Conservation (phyloP, 2,888 invertebrate genomes). For the Polydrusus cervinus region DNA sequence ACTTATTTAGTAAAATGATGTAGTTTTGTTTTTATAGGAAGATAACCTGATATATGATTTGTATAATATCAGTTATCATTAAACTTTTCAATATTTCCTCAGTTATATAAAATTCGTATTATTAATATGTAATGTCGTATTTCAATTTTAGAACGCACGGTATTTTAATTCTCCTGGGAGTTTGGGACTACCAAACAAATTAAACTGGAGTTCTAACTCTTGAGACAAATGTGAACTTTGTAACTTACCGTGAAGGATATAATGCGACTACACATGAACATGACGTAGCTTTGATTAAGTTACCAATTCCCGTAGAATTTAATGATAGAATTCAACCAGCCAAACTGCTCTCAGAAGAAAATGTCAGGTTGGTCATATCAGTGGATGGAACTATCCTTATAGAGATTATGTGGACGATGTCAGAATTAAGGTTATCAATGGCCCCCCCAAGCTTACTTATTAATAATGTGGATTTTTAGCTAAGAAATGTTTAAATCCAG, state of each 20-base stretch:
- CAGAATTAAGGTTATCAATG: too few relatives aligned
- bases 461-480: too few relatives aligned
- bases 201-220: background rate
- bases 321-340: conserved; percentile 15
- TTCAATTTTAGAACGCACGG: conserved; percentile 2
- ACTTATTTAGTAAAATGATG: too few relatives aligned
- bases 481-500: too few relatives aligned
- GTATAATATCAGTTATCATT: too few relatives aligned
- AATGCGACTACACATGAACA: conserved; percentile 25
- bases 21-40: background rate
- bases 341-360: conserved; percentile 3
- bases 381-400: conserved; percentile 30
- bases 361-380: conserved; percentile 19
- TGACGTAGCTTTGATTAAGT: conserved; percentile 24
- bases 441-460: too few relatives aligned
- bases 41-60: too few relatives aligned
- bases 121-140: too few relatives aligned
- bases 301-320: background rate
- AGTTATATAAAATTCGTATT: too few relatives aligned
- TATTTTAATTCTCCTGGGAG: conserved; percentile 1
- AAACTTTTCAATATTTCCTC: too few relatives aligned
- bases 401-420: conserved; percentile 22
- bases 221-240: background rate
- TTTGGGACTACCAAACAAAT: background rate
- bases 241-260: conserved; percentile 8